Percentiles rank a stretch among this genome's conserved stretches.
Evolutionary conservation across 2,113 vertebrate species (phyloP).

Genomic region (Varanus komodoensis): DNA sequence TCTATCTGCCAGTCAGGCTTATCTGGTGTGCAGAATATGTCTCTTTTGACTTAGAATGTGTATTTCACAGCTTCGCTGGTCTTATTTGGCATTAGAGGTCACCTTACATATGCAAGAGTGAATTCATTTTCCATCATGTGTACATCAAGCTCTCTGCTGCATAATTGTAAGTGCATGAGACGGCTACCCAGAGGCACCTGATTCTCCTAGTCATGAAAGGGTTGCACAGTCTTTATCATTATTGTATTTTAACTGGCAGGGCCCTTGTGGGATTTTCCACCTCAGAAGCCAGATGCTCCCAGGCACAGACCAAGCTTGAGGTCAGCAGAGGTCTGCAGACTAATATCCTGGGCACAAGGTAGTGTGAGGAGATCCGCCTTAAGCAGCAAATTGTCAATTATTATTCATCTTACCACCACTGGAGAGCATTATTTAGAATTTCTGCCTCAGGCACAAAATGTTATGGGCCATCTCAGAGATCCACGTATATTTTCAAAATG

Average conservation of each 20-base stretch:
- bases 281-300: neutral
- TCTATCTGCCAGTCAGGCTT: neutral
- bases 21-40: neutral
- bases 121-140: neutral
- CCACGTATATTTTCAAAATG: neutral
- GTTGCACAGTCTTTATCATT: neutral
- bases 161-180: neutral
- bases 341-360: neutral
- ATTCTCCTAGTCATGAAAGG: neutral
- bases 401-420: neutral
- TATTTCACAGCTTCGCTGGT: neutral
- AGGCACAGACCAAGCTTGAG: no score
- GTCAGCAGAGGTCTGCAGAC: no score
- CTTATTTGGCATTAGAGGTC: neutral
- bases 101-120: neutral
- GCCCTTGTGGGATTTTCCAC: neutral
- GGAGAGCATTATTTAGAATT: neutral
- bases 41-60: neutral
- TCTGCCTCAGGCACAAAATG: neutral
- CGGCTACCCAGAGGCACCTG: neutral
- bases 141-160: no score
- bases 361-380: neutral
- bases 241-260: neutral
- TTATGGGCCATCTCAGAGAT: no score
- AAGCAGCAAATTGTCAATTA: neutral